Evolutionary conservation across 2,113 vertebrate genomes (phyloP), one percentile per base, ranked within the genome.

Genomic region (Acinonyx jubatus): DNA sequence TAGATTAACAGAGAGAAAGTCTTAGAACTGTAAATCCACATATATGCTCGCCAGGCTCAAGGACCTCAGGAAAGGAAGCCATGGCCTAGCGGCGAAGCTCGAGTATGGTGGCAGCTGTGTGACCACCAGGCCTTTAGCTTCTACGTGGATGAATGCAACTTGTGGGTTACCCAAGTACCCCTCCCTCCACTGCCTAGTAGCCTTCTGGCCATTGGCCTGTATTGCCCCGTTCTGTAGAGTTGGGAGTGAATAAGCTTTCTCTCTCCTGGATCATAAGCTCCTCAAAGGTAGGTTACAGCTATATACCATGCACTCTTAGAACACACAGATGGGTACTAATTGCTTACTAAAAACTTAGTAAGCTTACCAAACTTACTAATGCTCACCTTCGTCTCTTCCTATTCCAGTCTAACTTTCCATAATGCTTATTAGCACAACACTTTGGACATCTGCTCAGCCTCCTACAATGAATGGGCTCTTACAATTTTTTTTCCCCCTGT

Each of bases 321-420:
- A 36, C 10, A 68, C 48, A n/a, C 27, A 73, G 61, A 61, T 19
- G 55, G 31, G 52, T 57, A 45, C 61, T 45, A 52, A 96, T 21
- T 61, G 12, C 31, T 45, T 52, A 38, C 41, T 48, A 76, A 45
- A 45, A 45, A 45, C 45, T 45, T 45, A 45, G 45, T 45, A 45
- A 45, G 45, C 45, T 45, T 45, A 45, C 45, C 45, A 45, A 1
- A 45, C 45, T 45, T 45, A 45, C 45, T 45, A 45, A 45, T 1
- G 9, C 33, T 83, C 21, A 3, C 36, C 33, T 76, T 96, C 21
- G 4, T 31, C 76, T 94, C 38, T 79, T 82, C 71, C 96, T 76
- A 10, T 36, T 52, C 65, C 73, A 36, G 4, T 38, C 36, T 33
- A 66, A 19, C 31, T 27, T 27, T 80, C 68, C 73, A 33, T 38